Percentiles rank a stretch among this genome's conserved stretches.
Conservation (phyloP, 2,113 vertebrate genomes). For the Anser brachyrhynchus region DNA sequence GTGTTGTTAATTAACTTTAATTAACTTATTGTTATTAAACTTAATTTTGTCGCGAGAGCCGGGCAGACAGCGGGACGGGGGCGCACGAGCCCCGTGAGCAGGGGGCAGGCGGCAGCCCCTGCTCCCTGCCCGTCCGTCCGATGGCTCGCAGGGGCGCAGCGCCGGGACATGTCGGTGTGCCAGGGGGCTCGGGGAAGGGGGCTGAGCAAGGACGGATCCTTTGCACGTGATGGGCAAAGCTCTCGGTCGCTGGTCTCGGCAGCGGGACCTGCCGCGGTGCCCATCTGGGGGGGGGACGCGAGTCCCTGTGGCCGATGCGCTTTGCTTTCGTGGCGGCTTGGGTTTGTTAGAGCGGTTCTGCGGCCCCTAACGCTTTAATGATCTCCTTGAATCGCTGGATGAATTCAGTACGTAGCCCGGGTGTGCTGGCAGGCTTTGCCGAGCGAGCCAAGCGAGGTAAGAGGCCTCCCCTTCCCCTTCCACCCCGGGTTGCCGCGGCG, state of each 20-base stretch:
- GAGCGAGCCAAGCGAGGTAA: not conserved
- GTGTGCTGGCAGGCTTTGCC: not conserved
- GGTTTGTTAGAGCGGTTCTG: not conserved
- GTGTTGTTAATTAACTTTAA: no score
- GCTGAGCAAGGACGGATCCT: fast-evolving
- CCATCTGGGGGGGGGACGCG: not conserved
- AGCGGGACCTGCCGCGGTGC: fast-evolving
- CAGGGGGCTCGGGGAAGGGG: fast-evolving
- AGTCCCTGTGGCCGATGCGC: not conserved
- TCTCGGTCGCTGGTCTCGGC: not conserved
- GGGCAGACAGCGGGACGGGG: no score
- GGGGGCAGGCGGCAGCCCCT: no score
- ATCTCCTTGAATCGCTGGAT: fast-evolving
- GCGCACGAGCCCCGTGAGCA: no score
- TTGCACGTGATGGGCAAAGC: fast-evolving
- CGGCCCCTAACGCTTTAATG: no score
- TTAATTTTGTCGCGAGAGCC: not conserved
- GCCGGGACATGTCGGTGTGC: no score
- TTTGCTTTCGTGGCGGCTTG: not conserved
- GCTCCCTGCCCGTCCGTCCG: no score
- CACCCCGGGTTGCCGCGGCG: fast-evolving
- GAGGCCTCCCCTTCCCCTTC: not conserved
- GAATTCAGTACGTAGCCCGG: not conserved
- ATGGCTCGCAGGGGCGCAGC: no score
- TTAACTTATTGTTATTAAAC: no score